phyloP scores from a whole-genome alignment of 2,113 vertebrate species.

The Myocastor coypus region DNA sequence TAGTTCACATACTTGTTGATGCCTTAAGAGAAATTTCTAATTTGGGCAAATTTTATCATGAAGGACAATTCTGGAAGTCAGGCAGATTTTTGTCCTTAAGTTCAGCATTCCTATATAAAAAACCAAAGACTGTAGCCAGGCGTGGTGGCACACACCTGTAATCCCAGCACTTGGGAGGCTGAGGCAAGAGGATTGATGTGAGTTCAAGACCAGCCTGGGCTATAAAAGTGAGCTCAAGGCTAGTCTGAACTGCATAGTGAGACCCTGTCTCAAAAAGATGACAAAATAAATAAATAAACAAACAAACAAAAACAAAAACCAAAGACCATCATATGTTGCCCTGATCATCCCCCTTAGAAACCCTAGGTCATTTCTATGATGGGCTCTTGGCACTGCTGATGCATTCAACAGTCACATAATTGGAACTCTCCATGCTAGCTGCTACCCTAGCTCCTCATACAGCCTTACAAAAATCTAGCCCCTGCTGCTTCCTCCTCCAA shows the following conservation, averaged over 20 bases:
- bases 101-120: neutral
- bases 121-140: neutral
- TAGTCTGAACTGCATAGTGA: too few species aligned
- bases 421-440: neutral
- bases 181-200: too few species aligned
- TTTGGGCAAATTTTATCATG: neutral
- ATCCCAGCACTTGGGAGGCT: too few species aligned
- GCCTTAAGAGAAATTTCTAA: neutral
- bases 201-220: too few species aligned
- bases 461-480: neutral
- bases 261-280: too few species aligned
- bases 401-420: neutral
- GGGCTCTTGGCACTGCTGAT: neutral
- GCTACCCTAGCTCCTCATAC: neutral
- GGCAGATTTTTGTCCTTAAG: neutral
- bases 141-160: too few species aligned
- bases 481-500: neutral
- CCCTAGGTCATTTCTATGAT: neutral
- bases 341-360: neutral
- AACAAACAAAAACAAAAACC: neutral
- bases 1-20: neutral
- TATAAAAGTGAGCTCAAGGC: too few species aligned
- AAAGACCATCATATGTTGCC: neutral
- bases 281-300: too few species aligned
- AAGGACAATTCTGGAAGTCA: neutral